These are phyloP conservation scores for Torymus tubicola DNA, from an alignment of 2,888 invertebrate genomes.

Conservation along the genomic window DNA sequence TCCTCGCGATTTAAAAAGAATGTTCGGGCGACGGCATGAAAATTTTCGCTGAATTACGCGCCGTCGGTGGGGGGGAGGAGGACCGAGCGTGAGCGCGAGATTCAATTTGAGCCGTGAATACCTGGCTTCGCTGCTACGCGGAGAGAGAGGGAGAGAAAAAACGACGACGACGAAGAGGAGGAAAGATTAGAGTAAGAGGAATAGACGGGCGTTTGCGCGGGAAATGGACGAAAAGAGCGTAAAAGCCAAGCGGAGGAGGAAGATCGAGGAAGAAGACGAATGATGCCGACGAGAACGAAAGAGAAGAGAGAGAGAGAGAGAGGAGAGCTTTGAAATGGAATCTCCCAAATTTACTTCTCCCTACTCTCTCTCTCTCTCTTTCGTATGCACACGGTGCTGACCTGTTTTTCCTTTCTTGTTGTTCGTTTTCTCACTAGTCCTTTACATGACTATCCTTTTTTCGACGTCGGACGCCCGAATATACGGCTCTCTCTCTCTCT, in stretches of 20 bases:
- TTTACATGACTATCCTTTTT: slow-evolving; percentile 50
- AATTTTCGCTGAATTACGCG: slow-evolving; percentile 48
- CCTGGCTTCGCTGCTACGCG: slow-evolving; percentile 15
- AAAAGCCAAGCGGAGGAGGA: slow-evolving; percentile 41
- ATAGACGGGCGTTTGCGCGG: slow-evolving; percentile 4
- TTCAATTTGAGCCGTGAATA: slow-evolving; percentile 50
- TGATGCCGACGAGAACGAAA: slow-evolving; percentile 24
- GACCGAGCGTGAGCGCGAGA: slow-evolving; percentile 26
- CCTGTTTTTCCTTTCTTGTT: background rate
- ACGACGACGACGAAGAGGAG: background rate
- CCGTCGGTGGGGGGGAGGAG: background rate
- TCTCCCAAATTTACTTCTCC: slow-evolving; percentile 54
- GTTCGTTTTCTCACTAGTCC: background rate
- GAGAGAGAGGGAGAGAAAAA: slow-evolving; percentile 2
- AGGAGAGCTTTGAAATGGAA: slow-evolving; percentile 45
- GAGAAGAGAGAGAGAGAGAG: slow-evolving; percentile 9
- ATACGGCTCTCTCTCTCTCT: too few species aligned
- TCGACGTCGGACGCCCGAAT: background rate
- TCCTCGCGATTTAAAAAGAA: slow-evolving; percentile 23
- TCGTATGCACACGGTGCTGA: background rate
- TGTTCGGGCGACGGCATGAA: slow-evolving; percentile 23
- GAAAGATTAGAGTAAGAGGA: background rate
- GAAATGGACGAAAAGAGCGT: slow-evolving; percentile 47
- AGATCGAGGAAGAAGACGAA: slow-evolving; percentile 55
- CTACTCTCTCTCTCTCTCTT: background rate